These are phyloP conservation scores for Drosophila mimica DNA, from an alignment of 2,888 invertebrate genomes.

Conservation along the genomic window DNA sequence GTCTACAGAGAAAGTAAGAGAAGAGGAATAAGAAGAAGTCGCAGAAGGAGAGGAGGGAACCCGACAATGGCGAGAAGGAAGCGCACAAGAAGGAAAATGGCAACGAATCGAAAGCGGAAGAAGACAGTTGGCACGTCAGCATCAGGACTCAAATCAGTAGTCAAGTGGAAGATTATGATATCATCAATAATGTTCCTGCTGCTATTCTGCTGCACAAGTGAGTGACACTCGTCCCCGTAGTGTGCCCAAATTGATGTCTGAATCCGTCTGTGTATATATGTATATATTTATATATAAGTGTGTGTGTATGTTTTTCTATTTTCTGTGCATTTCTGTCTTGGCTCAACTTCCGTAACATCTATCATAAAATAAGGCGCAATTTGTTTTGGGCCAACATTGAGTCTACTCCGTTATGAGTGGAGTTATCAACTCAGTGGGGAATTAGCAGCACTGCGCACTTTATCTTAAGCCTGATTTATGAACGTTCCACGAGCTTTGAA, in stretches of 20 bases:
- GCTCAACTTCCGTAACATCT: conserved; percentile 20
- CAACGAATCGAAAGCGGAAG: conserved; percentile 73
- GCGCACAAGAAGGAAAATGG: conserved; percentile 55
- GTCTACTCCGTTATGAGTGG: conserved; percentile 23
- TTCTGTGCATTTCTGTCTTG: background rate
- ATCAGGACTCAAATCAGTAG: conserved; percentile 76
- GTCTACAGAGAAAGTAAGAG: background rate
- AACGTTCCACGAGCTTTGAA: background rate
- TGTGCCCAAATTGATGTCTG: conserved; percentile 36
- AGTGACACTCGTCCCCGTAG: conserved; percentile 62
- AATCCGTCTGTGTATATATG: conserved; percentile 19
- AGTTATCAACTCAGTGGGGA: conserved; percentile 30
- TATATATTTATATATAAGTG: background rate
- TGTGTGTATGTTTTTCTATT: background rate
- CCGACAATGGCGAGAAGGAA: conserved; percentile 30
- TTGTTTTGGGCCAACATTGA: conserved; percentile 21
- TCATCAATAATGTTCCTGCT: conserved; percentile 83
- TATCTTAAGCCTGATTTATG: conserved; percentile 39
- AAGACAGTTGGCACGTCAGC: conserved; percentile 73
- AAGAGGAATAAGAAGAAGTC: background rate
- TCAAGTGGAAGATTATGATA: conserved; percentile 84
- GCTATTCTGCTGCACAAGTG: conserved; percentile 83
- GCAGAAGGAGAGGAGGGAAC: background rate
- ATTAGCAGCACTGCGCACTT: conserved; percentile 12
- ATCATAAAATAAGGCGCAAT: conserved; percentile 23